Evolutionary conservation across 1,140 invertebrate species (phyloP), one percentile per base, ranked within the genome.

Genomic region (Apis dorsata): DNA sequence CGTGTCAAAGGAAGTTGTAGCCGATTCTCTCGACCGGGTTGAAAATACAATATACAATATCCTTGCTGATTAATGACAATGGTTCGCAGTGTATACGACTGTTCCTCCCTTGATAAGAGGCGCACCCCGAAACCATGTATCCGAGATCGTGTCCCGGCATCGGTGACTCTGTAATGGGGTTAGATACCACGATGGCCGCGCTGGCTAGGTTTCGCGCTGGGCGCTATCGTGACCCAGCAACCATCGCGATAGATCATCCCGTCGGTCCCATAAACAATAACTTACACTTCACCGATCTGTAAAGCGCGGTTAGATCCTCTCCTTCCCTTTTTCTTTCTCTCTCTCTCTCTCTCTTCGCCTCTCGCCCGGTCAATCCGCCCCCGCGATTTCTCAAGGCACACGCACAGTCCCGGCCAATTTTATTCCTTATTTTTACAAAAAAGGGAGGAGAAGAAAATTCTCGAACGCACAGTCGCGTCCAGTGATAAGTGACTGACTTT

Each of bases 121-220:
- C 34, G 72, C 86, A 80, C 81, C 84, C 90, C 82, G 85, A 87
- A 83, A 84, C 85, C 86, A 75, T 85, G 86, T 88, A 86, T 88
- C 89, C 82, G 85, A 89, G 88, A 90, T 90, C 91, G 91, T 92
- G 92, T 93, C 90, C 89, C 79, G 86, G 91, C 91, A 93, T 93
- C 89, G 86, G 88, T 85, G 85, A 89, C 87, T 90, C 86, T 84
- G 87, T 93, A 93, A 92, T 93, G 88, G 89, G 90, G 91, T 92
- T 92, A 87, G 88, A 91, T 90, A 90, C 34, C 34, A 34, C 84
- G 86, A 69, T 85, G 74, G 75, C 65, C 86, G 68, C 78, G 77
- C 74, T 81, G 87, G 80, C 71, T 86, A 84, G 75, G 88, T 88
- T 91, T 91, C 86, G 87, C 88, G 82, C 74, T 60, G 65, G 59